Percentiles rank a stretch among this genome's conserved stretches.
Conservation (phyloP, 2,797 vertebrate genomes). For the Silurus aristotelis region DNA sequence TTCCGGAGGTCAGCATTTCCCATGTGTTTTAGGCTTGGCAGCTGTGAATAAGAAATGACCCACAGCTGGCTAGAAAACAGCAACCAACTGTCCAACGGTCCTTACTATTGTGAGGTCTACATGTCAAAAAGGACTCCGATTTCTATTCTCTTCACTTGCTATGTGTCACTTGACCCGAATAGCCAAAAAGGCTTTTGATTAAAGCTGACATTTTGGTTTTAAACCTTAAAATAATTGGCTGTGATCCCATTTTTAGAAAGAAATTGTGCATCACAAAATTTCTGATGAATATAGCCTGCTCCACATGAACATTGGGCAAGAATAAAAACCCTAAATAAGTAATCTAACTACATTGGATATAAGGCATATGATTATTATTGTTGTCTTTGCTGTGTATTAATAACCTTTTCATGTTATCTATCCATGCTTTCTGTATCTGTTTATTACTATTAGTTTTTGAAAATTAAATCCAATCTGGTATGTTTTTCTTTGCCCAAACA, state of each 20-base stretch:
- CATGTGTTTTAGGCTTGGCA: constrained; percentile 19
- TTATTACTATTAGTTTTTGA: not conserved
- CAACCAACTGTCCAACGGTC: constrained; percentile 12
- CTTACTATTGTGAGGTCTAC: not conserved
- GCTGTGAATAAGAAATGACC: constrained; percentile 18
- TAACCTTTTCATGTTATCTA: not conserved
- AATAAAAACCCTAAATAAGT: not conserved
- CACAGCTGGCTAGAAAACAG: constrained; percentile 24
- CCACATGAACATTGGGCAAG: not conserved
- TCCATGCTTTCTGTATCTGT: not conserved
- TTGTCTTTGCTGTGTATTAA: not conserved
- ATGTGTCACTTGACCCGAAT: not conserved
- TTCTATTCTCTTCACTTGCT: not conserved
- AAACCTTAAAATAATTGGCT: not conserved
- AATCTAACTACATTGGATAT: no score
- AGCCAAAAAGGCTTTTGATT: not conserved
- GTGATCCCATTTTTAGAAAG: not conserved
- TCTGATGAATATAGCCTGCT: not conserved
- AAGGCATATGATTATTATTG: not conserved
- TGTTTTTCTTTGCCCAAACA: not conserved
- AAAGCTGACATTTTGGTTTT: not conserved
- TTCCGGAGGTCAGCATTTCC: constrained; percentile 18
- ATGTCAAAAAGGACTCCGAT: not conserved
- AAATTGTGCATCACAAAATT: not conserved
- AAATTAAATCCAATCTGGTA: not conserved